Base-by-base conservation (phyloP, 2,888 invertebrate species). In the Leucozona laternaria region DNA sequence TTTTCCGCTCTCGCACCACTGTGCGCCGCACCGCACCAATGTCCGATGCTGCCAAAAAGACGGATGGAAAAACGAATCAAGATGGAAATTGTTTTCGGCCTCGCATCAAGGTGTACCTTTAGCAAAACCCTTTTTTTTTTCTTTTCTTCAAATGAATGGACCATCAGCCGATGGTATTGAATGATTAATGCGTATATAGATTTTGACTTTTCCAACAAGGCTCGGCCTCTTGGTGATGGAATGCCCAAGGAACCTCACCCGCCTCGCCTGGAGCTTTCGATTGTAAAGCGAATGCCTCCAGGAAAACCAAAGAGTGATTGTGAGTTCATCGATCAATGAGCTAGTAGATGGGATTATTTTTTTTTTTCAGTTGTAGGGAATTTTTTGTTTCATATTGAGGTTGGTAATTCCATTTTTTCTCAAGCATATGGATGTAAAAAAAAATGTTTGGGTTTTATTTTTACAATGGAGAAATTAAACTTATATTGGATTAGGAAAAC, bases 251-350 rank as follows among this genome's bases (percentile, higher is more conserved):
- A 31, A 8, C 31, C 31, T 31, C 31, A 31, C 28, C 6, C 28
- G 28, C 17, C 28, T 64, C 20, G 15, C 4, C 22, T 4, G 40
- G 48, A 48, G 20, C 13, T 55, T 34, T 81, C 48, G 2, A 55
- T 34, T 55, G 31, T 40, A 22, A 57, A 43, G 72, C 22, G 73
- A 20, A 66, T 48, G 53, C 43, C 34, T 75, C 62, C 60, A 53
- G 62, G 60, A 60, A 80, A 80, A 62, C 60, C 70, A 62, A 70
- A 68, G 70, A 80, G 58, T 76, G 75, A 76, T 80, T 80, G 60
- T 66, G 68, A 68, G 66, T 73, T 72, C 82, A 82, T 82, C 78
- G 78, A 82, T 82, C 82, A 78, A 78, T 57, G 45, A 22, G 72
- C n/a, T 53, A 20, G 40, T 20, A 25, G 40, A 22, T 45, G 7